Conservation (phyloP, 2,888 invertebrate genomes). For the Apotomis capreana region DNA sequence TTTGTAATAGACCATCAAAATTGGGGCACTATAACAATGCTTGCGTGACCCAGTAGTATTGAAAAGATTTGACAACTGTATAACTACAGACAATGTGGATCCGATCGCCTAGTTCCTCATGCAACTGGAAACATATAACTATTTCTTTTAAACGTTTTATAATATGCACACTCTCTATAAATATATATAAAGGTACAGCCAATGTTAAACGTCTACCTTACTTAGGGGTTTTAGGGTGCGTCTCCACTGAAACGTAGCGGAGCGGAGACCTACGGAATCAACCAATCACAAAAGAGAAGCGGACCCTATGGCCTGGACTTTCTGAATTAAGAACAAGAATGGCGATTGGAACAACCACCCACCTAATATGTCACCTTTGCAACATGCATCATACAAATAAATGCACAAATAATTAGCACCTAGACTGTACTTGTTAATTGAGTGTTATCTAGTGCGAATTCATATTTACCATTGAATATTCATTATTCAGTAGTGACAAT, state of each 20-base stretch:
- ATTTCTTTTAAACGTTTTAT: too few relatives aligned
- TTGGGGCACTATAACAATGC: slow-evolving; percentile 38
- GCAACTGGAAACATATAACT: too few relatives aligned
- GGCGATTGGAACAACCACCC: background rate
- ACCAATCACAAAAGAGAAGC: too few relatives aligned
- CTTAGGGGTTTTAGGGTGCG: too few relatives aligned
- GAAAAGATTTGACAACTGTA: slow-evolving; percentile 19
- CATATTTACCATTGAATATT: slow-evolving; percentile 33
- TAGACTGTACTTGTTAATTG: slow-evolving; percentile 11
- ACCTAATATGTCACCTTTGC: background rate
- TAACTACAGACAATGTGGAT: background rate
- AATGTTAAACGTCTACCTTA: too few relatives aligned
- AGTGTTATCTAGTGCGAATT: slow-evolving; percentile 21
- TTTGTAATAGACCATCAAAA: slow-evolving; percentile 55
- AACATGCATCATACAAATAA: background rate
- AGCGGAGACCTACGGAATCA: too few relatives aligned
- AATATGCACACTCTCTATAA: too few relatives aligned
- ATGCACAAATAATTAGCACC: background rate
- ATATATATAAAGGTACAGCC: too few relatives aligned
- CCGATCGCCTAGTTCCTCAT: too few relatives aligned
- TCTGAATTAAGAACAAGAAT: background rate
- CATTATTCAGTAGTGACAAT: slow-evolving; percentile 34
- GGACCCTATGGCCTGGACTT: too few relatives aligned
- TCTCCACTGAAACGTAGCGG: too few relatives aligned
- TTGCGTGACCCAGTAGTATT: slow-evolving; percentile 29